These are phyloP conservation scores for Fistularia commersonii DNA, from an alignment of 2,797 vertebrate species.

Conservation along the genomic window DNA sequence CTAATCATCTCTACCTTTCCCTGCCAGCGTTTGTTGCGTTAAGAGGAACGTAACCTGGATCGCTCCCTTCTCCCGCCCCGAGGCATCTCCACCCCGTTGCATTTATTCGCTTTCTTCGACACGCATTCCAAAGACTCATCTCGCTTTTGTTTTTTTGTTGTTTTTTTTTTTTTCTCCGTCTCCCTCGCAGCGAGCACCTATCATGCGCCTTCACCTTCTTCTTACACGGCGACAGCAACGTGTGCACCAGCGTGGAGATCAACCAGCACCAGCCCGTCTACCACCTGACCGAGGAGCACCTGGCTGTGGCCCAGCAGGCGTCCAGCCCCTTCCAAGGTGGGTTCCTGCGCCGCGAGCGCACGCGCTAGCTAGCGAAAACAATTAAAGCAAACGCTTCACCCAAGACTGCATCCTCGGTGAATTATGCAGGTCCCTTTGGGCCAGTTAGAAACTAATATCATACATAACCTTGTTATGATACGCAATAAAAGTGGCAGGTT, in stretches of 20 bases:
- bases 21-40: too few relatives aligned
- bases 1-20: too few relatives aligned
- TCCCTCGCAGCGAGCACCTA: constrained; percentile 85
- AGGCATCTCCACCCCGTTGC: background rate
- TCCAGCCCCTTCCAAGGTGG: constrained; percentile 95
- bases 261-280: constrained; percentile 98
- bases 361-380: too few relatives aligned
- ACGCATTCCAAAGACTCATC: constrained; percentile 11
- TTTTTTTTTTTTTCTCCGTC: constrained; percentile 10
- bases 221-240: constrained; percentile 95
- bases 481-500: too few relatives aligned
- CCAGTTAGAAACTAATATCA: too few relatives aligned
- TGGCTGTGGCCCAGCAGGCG: constrained; percentile 91
- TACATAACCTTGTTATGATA: too few relatives aligned
- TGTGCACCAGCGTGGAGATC: constrained; percentile 99
- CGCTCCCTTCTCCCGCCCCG: background rate
- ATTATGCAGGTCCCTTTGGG: too few relatives aligned
- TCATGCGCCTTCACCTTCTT: constrained; percentile 99
- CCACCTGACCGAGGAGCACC: constrained; percentile 93
- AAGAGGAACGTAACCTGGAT: too few relatives aligned
- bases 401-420: too few relatives aligned
- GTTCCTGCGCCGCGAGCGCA: constrained; percentile 21
- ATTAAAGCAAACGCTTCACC: too few relatives aligned
- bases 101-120: constrained; percentile 9
- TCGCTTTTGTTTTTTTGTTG: too few relatives aligned